Percentiles rank a stretch among this genome's conserved stretches.
These are phyloP conservation scores for Platerodrilus igneus DNA, from an alignment of 2,888 invertebrate genomes.

Conservation along the genomic window DNA sequence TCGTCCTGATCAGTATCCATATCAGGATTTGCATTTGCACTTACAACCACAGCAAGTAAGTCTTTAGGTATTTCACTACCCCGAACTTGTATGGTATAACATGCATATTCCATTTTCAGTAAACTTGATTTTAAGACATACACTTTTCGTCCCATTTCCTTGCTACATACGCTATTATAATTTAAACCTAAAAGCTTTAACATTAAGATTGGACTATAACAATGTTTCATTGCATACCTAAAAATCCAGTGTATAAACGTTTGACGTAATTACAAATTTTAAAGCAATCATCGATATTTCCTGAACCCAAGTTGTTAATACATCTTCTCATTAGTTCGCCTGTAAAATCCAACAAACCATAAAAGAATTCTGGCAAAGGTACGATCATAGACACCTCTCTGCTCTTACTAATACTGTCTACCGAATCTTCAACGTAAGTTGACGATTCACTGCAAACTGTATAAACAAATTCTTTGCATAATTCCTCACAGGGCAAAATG, in stretches of 20 bases:
- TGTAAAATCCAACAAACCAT: conserved; percentile 82
- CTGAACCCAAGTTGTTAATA: conserved; percentile 74
- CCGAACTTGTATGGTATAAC: conserved; percentile 73
- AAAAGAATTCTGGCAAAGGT: conserved; percentile 56
- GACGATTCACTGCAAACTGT: conserved; percentile 12
- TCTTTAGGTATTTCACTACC: conserved; percentile 75
- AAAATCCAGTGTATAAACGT: conserved; percentile 58
- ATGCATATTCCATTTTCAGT: conserved; percentile 77
- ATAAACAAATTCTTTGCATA: conserved; percentile 36
- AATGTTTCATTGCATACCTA: conserved; percentile 47
- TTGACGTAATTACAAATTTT: conserved; percentile 69
- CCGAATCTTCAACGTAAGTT: neutral
- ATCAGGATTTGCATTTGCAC: conserved; percentile 31
- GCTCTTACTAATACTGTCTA: conserved; percentile 16
- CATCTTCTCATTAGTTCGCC: conserved; percentile 89
- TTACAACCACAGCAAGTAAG: conserved; percentile 57
- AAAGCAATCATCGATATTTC: conserved; percentile 68
- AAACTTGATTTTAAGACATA: conserved; percentile 69
- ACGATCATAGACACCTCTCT: conserved; percentile 37
- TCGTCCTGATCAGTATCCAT: conserved; percentile 41
- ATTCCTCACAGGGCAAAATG: conserved; percentile 55
- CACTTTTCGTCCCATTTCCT: conserved; percentile 68
- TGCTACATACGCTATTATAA: conserved; percentile 48
- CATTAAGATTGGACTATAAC: conserved; percentile 2
- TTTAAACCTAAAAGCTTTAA: conserved; percentile 39